A percentile compares a stretch with the other conserved stretches of the same genome.
Conservation (phyloP, 2,113 vertebrate genomes). For the Oenanthe oenanthe region DNA sequence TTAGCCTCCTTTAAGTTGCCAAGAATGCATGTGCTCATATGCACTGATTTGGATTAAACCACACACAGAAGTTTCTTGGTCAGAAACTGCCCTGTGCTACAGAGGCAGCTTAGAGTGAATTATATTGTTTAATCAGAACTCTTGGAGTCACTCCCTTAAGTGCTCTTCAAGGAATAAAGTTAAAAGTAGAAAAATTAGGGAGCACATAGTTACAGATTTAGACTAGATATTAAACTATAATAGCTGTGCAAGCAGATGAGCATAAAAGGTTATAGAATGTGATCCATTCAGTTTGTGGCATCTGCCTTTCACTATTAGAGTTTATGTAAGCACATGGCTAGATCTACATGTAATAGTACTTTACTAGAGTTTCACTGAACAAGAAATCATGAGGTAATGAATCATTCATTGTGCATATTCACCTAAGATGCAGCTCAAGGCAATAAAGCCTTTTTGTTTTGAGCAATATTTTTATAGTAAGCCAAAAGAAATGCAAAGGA, state of each 20-base stretch:
- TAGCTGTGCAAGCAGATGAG: neutral
- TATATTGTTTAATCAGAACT: neutral
- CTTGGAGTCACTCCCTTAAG: neutral
- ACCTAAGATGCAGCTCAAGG: neutral
- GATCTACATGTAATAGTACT: neutral
- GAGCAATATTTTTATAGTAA: neutral
- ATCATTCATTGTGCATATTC: neutral
- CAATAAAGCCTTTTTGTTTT: neutral
- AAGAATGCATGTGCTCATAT: neutral
- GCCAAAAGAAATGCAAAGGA: neutral
- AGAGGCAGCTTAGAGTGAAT: neutral
- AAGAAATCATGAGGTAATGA: neutral
- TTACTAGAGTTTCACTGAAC: neutral
- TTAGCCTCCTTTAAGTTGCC: neutral
- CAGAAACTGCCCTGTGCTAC: neutral
- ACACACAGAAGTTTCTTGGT: neutral
- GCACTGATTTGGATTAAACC: neutral
- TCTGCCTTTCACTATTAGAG: neutral
- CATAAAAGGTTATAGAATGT: neutral
- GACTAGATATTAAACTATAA: neutral
- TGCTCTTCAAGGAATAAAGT: neutral
- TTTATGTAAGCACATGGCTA: neutral
- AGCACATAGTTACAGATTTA: neutral
- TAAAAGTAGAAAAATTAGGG: neutral
- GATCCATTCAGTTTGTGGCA: neutral